These are phyloP conservation scores for Liposcelis brunnea DNA, from an alignment of 2,888 invertebrate genomes.

Conservation along the genomic window DNA sequence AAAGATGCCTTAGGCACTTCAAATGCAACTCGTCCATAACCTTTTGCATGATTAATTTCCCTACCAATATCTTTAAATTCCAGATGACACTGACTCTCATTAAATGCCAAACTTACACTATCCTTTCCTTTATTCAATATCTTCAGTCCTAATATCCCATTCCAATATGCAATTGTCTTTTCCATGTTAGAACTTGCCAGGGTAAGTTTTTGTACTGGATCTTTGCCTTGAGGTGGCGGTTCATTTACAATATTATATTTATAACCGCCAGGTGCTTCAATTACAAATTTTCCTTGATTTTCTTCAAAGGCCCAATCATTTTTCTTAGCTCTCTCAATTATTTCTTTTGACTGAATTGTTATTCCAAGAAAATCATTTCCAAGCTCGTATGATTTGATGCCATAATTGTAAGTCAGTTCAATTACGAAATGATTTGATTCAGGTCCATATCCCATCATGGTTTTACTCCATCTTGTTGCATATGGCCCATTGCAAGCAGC, in stretches of 20 bases:
- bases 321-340: slow-evolving; percentile 50
- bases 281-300: slow-evolving; percentile 38
- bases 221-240: slow-evolving; percentile 40
- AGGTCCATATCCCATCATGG: slow-evolving; percentile 95
- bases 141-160: slow-evolving; percentile 54
- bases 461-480: slow-evolving; percentile 96
- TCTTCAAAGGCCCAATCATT: slow-evolving; percentile 55
- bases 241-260: slow-evolving; percentile 65
- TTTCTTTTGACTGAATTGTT: slow-evolving; percentile 62
- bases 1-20: slow-evolving; percentile 65
- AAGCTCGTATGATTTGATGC: slow-evolving; percentile 64
- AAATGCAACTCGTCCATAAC: slow-evolving; percentile 92
- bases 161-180: slow-evolving; percentile 71
- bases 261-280: slow-evolving; percentile 86
- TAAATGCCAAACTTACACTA: slow-evolving; percentile 49
- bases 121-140: slow-evolving; percentile 41
- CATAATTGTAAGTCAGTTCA: slow-evolving; percentile 96
- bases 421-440: slow-evolving; percentile 91
- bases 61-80: slow-evolving; percentile 56
- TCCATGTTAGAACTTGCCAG: slow-evolving; percentile 60
- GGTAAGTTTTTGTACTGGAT: slow-evolving; percentile 28
- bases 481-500: slow-evolving; percentile 98
- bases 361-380: slow-evolving; percentile 77
- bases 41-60: slow-evolving; percentile 65
- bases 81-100: slow-evolving; percentile 53